Percentiles rank a stretch among this genome's conserved stretches.
These are phyloP conservation scores for Actinia tenebrosa DNA, from an alignment of 64 coral and sea anemone species.

Conservation along the genomic window DNA sequence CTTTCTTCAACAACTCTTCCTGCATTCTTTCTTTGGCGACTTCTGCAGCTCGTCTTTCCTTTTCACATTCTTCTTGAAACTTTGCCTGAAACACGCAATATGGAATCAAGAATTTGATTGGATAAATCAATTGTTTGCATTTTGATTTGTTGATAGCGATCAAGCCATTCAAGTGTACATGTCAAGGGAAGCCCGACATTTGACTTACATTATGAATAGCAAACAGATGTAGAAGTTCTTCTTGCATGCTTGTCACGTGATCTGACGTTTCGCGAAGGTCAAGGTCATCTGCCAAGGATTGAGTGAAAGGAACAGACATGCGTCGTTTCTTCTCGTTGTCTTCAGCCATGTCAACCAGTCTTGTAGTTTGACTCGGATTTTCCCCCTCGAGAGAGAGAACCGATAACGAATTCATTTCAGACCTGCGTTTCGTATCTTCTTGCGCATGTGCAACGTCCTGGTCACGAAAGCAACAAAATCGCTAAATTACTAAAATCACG, in stretches of 20 bases:
- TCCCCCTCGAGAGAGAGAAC: constrained; percentile 20
- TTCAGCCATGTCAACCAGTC: constrained; percentile 61
- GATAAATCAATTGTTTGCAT: too few species aligned
- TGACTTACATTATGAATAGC: constrained; percentile 86
- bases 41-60: constrained; percentile 45
- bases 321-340: constrained; percentile 55
- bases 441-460: background rate
- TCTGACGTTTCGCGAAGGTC: constrained; percentile 44
- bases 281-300: constrained; percentile 37
- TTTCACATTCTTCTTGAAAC: constrained; percentile 78
- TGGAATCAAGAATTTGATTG: too few species aligned
- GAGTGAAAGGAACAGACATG: constrained; percentile 69
- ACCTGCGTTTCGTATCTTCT: background rate
- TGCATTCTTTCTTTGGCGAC: constrained; percentile 76
- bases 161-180: too few species aligned
- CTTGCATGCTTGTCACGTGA: constrained; percentile 64
- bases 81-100: constrained; percentile 46
- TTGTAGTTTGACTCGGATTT: constrained; percentile 12
- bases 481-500: too few species aligned
- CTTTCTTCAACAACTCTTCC: constrained; percentile 67
- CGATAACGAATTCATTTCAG: background rate
- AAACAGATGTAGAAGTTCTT: constrained; percentile 90
- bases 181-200: too few species aligned
- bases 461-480: background rate
- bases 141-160: too few species aligned